A percentile compares a stretch with the other conserved stretches of the same genome.
phyloP scores from a whole-genome alignment of 2,888 invertebrate species.

The Ophion slaviceki region DNA sequence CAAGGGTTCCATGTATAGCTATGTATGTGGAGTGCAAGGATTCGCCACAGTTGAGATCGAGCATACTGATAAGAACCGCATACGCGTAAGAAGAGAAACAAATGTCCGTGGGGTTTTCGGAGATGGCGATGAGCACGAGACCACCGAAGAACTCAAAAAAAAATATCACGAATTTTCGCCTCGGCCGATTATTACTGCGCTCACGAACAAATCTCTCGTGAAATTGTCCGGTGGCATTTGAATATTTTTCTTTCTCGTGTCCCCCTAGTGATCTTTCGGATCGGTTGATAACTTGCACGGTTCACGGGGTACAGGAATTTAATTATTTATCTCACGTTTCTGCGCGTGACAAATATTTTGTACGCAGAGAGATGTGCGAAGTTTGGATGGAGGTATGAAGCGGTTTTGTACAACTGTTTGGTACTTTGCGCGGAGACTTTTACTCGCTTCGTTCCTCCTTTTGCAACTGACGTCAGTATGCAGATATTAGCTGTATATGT shows the following conservation, averaged over 20 bases:
- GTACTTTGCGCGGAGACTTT: constrained; percentile 7
- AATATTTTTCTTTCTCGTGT: constrained; percentile 10
- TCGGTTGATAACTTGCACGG: no score
- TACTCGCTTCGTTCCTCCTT: constrained; percentile 52
- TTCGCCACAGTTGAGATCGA: constrained; percentile 53
- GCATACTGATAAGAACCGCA: constrained; percentile 43
- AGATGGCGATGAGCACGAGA: neutral
- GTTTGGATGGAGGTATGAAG: constrained; percentile 3
- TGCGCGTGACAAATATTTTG: neutral
- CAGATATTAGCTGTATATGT: constrained; percentile 4
- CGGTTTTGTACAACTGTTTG: constrained; percentile 49
- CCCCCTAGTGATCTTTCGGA: neutral
- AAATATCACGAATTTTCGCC: no score
- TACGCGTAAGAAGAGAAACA: constrained; percentile 45
- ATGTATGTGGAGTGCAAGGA: constrained; percentile 36
- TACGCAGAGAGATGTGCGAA: neutral
- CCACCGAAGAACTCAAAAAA: neutral
- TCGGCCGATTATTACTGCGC: no score
- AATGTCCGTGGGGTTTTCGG: constrained; percentile 16
- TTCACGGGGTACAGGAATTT: no score
- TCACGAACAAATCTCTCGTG: no score
- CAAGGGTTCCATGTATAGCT: neutral
- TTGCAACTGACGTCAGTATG: constrained; percentile 34
- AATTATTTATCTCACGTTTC: neutral
- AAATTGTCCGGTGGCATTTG: no score